Evolutionary conservation across 2,113 vertebrate species (phyloP).

Genomic region (Psettodes erumei): DNA sequence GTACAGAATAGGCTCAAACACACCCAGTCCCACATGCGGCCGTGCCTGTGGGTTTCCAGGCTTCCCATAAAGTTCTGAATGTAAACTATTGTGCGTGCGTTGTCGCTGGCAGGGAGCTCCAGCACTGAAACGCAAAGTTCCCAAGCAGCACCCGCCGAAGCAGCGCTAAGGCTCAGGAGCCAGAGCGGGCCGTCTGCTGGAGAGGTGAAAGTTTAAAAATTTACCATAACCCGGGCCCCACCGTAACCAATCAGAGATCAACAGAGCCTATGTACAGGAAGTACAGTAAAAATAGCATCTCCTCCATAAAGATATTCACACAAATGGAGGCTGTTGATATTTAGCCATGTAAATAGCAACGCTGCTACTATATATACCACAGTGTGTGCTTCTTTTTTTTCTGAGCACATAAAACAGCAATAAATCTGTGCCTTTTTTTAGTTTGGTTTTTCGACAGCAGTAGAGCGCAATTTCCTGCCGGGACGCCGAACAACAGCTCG

Average conservation of each 20-base stretch:
- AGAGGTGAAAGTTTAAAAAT: too few relatives aligned
- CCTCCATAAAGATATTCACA: too few relatives aligned
- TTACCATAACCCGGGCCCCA: too few relatives aligned
- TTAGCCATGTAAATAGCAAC: neutral
- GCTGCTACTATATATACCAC: too few relatives aligned
- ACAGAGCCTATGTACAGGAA: neutral
- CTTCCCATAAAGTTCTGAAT: conserved; percentile 5
- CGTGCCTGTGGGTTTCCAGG: neutral
- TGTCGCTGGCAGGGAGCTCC: neutral
- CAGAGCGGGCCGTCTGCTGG: too few relatives aligned
- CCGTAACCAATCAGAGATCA: neutral
- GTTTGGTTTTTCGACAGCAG: too few relatives aligned
- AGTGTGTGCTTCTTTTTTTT: too few relatives aligned
- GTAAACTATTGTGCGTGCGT: neutral
- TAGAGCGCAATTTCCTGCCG: neutral
- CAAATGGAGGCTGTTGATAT: too few relatives aligned
- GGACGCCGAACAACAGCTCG: neutral
- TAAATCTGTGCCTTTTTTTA: neutral
- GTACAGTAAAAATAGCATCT: neutral
- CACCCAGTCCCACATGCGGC: conserved; percentile 14
- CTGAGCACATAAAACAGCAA: neutral
- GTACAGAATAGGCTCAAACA: neutral
- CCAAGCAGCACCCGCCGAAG: too few relatives aligned
- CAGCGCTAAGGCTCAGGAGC: too few relatives aligned
- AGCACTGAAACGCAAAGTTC: too few relatives aligned